phyloP scores from a whole-genome alignment of 2,888 invertebrate genomes.

The Pantelozetes paolii region DNA sequence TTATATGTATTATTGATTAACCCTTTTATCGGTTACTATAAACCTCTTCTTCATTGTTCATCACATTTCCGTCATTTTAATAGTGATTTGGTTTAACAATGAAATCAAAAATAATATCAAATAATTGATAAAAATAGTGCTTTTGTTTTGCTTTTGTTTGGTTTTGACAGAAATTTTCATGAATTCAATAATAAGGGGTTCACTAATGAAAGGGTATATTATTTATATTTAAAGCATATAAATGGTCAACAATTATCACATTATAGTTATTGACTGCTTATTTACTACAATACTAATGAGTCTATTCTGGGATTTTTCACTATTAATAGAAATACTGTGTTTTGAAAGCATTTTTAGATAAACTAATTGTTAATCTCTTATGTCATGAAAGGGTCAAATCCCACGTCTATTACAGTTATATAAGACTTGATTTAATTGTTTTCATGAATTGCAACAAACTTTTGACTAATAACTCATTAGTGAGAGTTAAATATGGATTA shows the following conservation, averaged over 20 bases:
- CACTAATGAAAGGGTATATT: no score
- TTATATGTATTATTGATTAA: not conserved
- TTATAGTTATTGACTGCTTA: no score
- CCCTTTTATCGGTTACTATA: not conserved
- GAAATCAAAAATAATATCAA: not conserved
- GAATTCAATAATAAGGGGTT: no score
- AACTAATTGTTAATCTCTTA: not conserved
- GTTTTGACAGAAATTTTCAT: no score
- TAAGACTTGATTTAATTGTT: not conserved
- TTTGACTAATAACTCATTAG: not conserved
- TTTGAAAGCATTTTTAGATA: not conserved
- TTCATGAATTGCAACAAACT: not conserved
- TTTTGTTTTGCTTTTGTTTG: not conserved
- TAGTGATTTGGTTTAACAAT: conserved; percentile 27
- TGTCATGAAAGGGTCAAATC: not conserved
- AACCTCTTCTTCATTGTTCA: conserved; percentile 6
- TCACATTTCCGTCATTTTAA: conserved; percentile 32
- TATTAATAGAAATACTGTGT: not conserved
- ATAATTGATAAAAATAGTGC: not conserved
- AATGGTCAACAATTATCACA: no score
- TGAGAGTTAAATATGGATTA: conserved; percentile 22
- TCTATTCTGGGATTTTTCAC: no score
- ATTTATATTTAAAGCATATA: no score
- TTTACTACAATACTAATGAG: no score
- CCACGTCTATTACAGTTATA: not conserved